Evolutionary conservation across 2,113 vertebrate genomes (phyloP).

Genomic region (Jaculus jaculus): DNA sequence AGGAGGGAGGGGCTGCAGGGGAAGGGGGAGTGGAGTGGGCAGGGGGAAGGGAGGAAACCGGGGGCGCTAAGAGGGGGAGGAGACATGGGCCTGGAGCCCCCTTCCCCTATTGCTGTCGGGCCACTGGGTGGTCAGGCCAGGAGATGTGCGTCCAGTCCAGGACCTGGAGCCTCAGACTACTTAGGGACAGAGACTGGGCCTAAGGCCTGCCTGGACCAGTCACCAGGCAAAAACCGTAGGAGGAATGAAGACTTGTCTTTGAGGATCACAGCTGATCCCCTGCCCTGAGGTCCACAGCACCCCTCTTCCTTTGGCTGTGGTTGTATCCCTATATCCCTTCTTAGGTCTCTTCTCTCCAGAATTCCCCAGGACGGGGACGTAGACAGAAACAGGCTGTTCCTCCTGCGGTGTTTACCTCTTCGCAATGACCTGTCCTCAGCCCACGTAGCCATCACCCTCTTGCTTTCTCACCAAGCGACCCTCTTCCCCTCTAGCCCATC

Average conservation of each 20-base stretch:
- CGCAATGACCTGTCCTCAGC: neutral
- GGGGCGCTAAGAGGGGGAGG: conserved; percentile 52
- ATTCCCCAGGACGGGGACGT: neutral
- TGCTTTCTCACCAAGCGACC: neutral
- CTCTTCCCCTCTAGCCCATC: neutral
- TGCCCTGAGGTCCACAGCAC: conserved; percentile 16
- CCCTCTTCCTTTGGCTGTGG: neutral
- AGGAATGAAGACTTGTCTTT: conserved; percentile 45
- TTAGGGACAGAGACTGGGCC: conserved; percentile 48
- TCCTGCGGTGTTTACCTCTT: neutral
- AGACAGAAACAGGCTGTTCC: neutral
- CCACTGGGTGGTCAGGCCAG: neutral
- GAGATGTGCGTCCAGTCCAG: neutral
- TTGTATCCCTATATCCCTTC: neutral
- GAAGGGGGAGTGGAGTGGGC: neutral
- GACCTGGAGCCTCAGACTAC: conserved; percentile 32
- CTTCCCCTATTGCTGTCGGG: neutral
- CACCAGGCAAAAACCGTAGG: neutral
- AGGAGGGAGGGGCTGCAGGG: conserved; percentile 78
- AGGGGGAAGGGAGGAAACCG: neutral
- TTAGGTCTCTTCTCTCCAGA: neutral
- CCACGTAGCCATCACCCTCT: neutral
- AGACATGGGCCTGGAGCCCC: conserved; percentile 54
- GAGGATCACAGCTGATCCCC: conserved; percentile 14
- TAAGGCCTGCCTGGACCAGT: conserved; percentile 49